A percentile compares a stretch with the other conserved stretches of the same genome.
These are phyloP conservation scores for Leptothorax acervorum DNA, from an alignment of 2,888 invertebrate genomes.

Conservation along the genomic window DNA sequence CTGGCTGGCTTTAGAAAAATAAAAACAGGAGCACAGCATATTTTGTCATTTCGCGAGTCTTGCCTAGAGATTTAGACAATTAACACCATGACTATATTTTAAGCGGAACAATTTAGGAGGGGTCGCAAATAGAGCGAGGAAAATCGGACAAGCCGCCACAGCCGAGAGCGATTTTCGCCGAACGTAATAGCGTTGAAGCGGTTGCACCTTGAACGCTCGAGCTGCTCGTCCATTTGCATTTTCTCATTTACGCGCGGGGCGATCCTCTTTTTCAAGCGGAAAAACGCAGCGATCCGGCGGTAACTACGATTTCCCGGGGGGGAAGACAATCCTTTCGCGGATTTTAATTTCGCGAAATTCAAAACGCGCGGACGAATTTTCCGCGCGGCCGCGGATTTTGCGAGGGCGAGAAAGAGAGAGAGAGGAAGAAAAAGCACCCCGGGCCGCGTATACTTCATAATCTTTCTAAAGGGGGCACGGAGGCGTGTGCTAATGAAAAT, in stretches of 20 bases:
- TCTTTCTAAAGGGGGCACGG: slow-evolving; percentile 49
- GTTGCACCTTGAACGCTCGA: slow-evolving; percentile 33
- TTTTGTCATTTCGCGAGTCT: background rate
- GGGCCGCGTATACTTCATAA: slow-evolving; percentile 50
- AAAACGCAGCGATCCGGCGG: slow-evolving; percentile 41
- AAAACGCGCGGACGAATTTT: slow-evolving; percentile 56
- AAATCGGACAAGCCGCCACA: slow-evolving; percentile 22
- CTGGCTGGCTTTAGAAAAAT: background rate
- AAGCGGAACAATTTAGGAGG: background rate
- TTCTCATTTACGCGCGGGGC: slow-evolving; percentile 54
- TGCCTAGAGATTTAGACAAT: slow-evolving; percentile 22
- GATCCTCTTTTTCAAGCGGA: slow-evolving; percentile 44
- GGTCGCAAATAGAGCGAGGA: slow-evolving; percentile 26
- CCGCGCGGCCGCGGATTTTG: slow-evolving; percentile 42
- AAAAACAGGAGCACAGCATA: background rate
- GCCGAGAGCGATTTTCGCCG: slow-evolving; percentile 36
- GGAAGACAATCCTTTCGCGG: slow-evolving; percentile 52
- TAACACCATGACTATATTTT: slow-evolving; percentile 16
- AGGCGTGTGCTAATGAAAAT: slow-evolving; percentile 65
- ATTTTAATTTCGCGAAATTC: slow-evolving; percentile 60
- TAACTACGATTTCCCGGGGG: slow-evolving; percentile 57
- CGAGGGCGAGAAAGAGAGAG: background rate
- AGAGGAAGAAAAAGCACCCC: background rate
- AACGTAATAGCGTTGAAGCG: slow-evolving; percentile 46
- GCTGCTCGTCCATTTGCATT: slow-evolving; percentile 49